Base-by-base conservation (phyloP, 2,797 vertebrate genomes). In the Pangasius krempfi region DNA sequence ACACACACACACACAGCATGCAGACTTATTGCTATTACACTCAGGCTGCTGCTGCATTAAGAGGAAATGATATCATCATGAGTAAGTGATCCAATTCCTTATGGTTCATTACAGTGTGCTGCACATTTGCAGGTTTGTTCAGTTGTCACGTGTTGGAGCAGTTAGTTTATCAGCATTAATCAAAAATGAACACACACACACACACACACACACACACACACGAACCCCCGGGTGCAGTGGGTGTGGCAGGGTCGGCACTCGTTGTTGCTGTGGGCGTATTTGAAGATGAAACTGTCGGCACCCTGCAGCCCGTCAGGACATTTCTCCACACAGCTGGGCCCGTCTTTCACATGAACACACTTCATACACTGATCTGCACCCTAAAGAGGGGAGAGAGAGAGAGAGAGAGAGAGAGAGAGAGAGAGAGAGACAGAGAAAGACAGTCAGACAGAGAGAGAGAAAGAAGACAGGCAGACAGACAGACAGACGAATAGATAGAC, bases 291-390 rank as follows among this genome's bases (percentile, higher is more conserved):
- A 92, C 98, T 97, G 94, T 96, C 98, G 87, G 98, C 96, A 0
- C 98, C 98, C 92, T 99, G 98, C 83, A 99, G 93, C 52, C 98
- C 98, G 16, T 99, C 98, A 0, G 98, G 98, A 89, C 98, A 99
- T 90, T 98, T 99, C 90, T 99, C 98, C 92, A 99, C 98, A 85
- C 98, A 99, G 54, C 99, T 99, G 14, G 98, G 98, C 22, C 98
- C 98, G 62, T 99, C 98, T 94, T 99, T 99, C 95, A 98, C 98
- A 95, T 98, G 97, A 88, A 97, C 97, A 85, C 98, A 99, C 94
- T 97, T 97, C 0, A 97, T 97, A 89, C 98, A 99, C 81, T 98
- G 97, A 93, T 99, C 98, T 4, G 98, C 97, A 56, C 37, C 68
- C 37, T 73, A 50, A 75, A 78, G 40, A 14, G 44, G 14, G 66